These are phyloP conservation scores for Brachyopa scutellaris DNA, from an alignment of 2,888 invertebrate species.

Conservation along the genomic window DNA sequence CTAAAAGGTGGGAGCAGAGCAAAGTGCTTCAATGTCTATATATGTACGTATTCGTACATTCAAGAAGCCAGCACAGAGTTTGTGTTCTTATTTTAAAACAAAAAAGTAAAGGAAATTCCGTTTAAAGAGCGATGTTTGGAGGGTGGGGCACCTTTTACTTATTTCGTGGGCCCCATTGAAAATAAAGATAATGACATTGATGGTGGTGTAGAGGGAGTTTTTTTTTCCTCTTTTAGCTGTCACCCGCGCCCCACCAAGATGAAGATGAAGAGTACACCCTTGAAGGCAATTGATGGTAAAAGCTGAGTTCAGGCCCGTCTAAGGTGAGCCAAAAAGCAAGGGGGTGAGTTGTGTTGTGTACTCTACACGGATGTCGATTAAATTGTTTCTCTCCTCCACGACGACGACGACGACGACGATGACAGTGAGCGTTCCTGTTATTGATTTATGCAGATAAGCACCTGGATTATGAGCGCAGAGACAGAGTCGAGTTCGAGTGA, in stretches of 20 bases:
- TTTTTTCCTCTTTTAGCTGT: constrained; percentile 41
- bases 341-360: constrained; percentile 53
- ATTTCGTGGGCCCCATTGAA: constrained; percentile 60
- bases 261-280: constrained; percentile 55
- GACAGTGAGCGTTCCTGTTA: constrained; percentile 74
- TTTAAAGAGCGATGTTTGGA: constrained; percentile 6
- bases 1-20: constrained; percentile 15
- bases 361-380: constrained; percentile 71
- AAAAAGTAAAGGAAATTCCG: background rate
- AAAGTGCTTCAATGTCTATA: constrained; percentile 52
- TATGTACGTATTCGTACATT: too few relatives aligned
- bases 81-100: constrained; percentile 42
- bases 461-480: constrained; percentile 71
- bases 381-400: constrained; percentile 69
- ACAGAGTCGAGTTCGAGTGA: constrained; percentile 56
- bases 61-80: constrained; percentile 36
- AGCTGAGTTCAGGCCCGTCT: constrained; percentile 56
- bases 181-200: constrained; percentile 71
- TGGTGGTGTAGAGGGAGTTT: constrained; percentile 65
- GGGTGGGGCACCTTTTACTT: constrained; percentile 35
- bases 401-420: constrained; percentile 61
- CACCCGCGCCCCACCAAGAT: constrained; percentile 20
- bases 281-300: constrained; percentile 70
- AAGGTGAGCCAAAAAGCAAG: constrained; percentile 34
- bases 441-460: constrained; percentile 80